These are phyloP conservation scores for Amphiura filiformis DNA, from an alignment of 35 echinoderm and acorn worm genomes.

Conservation along the genomic window DNA sequence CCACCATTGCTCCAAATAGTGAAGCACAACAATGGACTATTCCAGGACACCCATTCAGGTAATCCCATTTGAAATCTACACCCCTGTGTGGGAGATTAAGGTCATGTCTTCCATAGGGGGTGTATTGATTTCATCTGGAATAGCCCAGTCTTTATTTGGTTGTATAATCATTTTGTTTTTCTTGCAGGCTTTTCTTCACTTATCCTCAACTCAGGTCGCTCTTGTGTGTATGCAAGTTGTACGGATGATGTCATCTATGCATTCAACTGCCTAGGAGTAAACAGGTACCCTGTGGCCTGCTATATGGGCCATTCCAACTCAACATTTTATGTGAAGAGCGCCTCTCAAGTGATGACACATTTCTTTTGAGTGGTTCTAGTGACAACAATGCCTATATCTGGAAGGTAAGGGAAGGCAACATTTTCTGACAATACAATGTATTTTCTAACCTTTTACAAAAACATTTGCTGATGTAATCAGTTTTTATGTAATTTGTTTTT, in stretches of 20 bases:
- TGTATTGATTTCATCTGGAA: too few relatives aligned
- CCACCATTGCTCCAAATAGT: too few relatives aligned
- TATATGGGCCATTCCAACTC: slow-evolving; percentile 84
- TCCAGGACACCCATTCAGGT: too few relatives aligned
- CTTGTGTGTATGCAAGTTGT: slow-evolving; percentile 78
- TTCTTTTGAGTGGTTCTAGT: slow-evolving; percentile 82
- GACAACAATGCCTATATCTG: slow-evolving; percentile 92
- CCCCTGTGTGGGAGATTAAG: too few relatives aligned
- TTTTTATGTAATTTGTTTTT: not conserved
- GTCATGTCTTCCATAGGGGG: too few relatives aligned
- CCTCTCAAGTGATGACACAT: slow-evolving; percentile 74
- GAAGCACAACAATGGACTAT: too few relatives aligned
- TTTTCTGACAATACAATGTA: too few relatives aligned
- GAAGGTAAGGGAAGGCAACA: slow-evolving; percentile 82
- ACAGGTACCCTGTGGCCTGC: slow-evolving; percentile 29
- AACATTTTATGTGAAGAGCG: slow-evolving; percentile 81
- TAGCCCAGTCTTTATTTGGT: too few relatives aligned
- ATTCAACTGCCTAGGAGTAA: slow-evolving; percentile 49
- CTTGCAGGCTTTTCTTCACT: slow-evolving; percentile 76
- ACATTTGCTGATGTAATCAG: too few relatives aligned
- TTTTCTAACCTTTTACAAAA: too few relatives aligned
- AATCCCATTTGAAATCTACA: too few relatives aligned
- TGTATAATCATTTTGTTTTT: not conserved
- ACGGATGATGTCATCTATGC: slow-evolving; percentile 85
- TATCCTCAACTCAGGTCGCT: slow-evolving; percentile 63